Conservation (phyloP, 2,113 vertebrate genomes). For the Chaenocephalus aceratus region DNA sequence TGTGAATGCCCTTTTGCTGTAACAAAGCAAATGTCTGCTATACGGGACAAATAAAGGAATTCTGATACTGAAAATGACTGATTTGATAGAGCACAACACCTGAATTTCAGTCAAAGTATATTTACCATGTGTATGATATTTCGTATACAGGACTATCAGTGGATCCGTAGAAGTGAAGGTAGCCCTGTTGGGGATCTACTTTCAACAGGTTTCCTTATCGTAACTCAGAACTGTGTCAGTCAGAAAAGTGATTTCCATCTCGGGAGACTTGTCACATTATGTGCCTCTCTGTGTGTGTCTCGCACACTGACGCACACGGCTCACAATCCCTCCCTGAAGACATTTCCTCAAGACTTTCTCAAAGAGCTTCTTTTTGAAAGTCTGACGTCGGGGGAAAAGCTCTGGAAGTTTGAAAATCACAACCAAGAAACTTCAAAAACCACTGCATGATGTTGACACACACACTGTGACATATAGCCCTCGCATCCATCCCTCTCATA, state of each 20-base stretch:
- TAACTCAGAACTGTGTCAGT: conserved; percentile 28
- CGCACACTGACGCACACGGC: conserved; percentile 5
- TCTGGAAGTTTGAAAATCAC: conserved; percentile 60
- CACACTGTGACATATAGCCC: conserved; percentile 18
- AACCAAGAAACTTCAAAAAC: conserved; percentile 59
- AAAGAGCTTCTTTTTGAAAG: conserved; percentile 62
- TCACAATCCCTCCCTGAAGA: conserved; percentile 54
- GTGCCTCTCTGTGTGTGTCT: neutral
- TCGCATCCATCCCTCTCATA: conserved; percentile 29
- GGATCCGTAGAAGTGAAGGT: neutral
- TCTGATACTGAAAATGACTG: too few species aligned
- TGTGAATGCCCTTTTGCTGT: too few species aligned
- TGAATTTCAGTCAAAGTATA: too few species aligned
- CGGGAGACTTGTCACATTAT: conserved; percentile 25
- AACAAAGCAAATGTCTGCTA: too few species aligned
- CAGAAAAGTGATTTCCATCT: conserved; percentile 28
- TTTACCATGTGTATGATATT: too few species aligned
- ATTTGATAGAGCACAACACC: too few species aligned
- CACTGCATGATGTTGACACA: conserved; percentile 11
- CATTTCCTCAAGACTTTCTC: too few species aligned
- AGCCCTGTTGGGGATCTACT: conserved; percentile 11
- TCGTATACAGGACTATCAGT: too few species aligned
- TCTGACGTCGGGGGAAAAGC: conserved; percentile 58
- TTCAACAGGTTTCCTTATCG: conserved; percentile 32
- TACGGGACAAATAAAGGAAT: too few species aligned